Evolutionary conservation across 2,888 invertebrate genomes (phyloP), one percentile per base, ranked within the genome.

Genomic region (Drosophila tripunctata): DNA sequence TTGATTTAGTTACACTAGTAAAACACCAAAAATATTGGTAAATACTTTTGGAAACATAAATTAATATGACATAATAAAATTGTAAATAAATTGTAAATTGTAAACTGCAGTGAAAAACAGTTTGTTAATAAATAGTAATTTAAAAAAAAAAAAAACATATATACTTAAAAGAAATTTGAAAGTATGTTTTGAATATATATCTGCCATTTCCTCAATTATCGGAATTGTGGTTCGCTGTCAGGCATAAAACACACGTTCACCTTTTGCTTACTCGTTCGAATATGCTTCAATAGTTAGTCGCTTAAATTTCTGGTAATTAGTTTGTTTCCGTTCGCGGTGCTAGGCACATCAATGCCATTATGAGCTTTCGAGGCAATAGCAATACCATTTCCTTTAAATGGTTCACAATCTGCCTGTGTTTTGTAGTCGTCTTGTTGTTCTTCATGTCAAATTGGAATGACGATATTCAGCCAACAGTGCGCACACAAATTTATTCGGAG

Each of bases 381-480:
- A 43, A 27, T 1, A 30, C 33, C 6, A 38, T 47, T 6, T 15
- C 54, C 1, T 19, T 27, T 12, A 67, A 67, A 19, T 67, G 44
- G 43, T 24, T 67, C 0, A 6, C 3, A 8, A 6, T 6, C 3
- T 61, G 33, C 5, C 2, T 44, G 15, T 4, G 30, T 10, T 17
- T 61, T 2, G 48, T 44, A 7, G 4, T 67, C 2, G 1, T 52
- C 1, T 4, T 31, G 2, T 1, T 47, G 0, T 6, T 31, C 0
- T 15, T 21, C 22, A 7, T 17, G 14, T 4, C 31, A 1, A 8
- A 0, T 15, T 7, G 12, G 2, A 24, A 22, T 33, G 21, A 12
- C 7, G 15, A 45, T 2, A 15, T 14, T 7, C 12, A 17, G 3
- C 17, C 41, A 4, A 14, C 33, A n/a, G 12, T 12, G 27, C 30